Conservation (phyloP, 1,140 invertebrate species). For the Heliconius eleuchia region DNA sequence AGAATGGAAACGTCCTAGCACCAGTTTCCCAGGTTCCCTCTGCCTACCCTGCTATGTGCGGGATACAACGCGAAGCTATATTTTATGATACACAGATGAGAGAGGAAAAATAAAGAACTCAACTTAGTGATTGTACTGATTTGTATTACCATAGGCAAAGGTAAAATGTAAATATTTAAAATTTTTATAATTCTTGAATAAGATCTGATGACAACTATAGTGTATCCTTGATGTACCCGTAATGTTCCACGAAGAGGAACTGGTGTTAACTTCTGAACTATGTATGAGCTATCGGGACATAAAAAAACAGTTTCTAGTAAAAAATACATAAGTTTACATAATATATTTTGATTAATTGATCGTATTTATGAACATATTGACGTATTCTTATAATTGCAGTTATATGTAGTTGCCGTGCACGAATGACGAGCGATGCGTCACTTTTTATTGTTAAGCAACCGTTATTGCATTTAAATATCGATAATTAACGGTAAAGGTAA, state of each 20-base stretch:
- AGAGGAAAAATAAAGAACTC: not conserved
- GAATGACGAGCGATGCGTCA: slow-evolving; percentile 60
- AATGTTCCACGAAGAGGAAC: not conserved
- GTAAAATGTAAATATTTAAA: not conserved
- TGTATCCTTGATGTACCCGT: not conserved
- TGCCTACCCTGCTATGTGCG: too few relatives aligned
- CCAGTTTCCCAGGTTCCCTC: too few relatives aligned
- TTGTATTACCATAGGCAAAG: not conserved
- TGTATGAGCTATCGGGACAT: not conserved
- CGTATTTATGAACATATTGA: not conserved
- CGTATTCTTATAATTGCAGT: not conserved
- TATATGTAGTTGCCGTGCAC: slow-evolving; percentile 4
- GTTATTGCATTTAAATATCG: slow-evolving; percentile 64
- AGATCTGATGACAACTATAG: too few relatives aligned
- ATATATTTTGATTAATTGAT: not conserved
- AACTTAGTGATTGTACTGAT: not conserved
- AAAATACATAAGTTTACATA: not conserved
- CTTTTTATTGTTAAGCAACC: slow-evolving; percentile 63
- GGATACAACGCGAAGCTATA: too few relatives aligned
- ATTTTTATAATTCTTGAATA: too few relatives aligned
- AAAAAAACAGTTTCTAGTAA: not conserved
- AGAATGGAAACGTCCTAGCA: too few relatives aligned
- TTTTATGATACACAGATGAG: too few relatives aligned
- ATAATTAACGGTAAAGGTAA: slow-evolving; percentile 76
- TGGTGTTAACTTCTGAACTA: not conserved